Evolutionary conservation across 2,113 vertebrate species (phyloP), one percentile per base, ranked within the genome.

Genomic region (Tonatia bakeri): DNA sequence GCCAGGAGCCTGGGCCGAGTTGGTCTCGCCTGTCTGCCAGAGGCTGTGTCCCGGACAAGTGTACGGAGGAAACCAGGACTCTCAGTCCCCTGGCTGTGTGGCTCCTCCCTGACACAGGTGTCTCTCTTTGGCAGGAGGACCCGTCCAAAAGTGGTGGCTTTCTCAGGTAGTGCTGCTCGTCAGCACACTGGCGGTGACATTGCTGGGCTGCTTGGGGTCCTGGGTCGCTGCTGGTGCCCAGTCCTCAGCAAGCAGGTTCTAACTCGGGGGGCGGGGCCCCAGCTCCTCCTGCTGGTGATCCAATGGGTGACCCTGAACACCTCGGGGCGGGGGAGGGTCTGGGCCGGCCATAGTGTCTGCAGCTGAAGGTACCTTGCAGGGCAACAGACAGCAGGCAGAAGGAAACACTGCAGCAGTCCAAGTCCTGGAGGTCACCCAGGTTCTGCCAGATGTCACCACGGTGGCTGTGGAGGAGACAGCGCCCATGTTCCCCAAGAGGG

Each of bases 121-220:
- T 76, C 40, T 75, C 86, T 88, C 31, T 88, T 47, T 76, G 40
- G 24, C 70, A 88, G 54, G 15, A 33, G 9, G 19, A 45, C 1
- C 0, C 14, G 0, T 22, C 12, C 15, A 14, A 5, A 52, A 1
- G 67, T 20, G 11, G 43, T 3, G 33, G 7, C 7, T 3, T 10
- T 22, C 8, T 45, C 54, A 47, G 70, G 40, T 64, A n/a, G 4
- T 12, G 16, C 12, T 36, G 14, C 40, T 31, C n/a, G 31, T 47
- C 85, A 52, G 14, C 70, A 1, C 31, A 17, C 4, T 4, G 54
- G 28, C 2, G 70, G 70, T 8, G 40, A 59, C 15, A 28, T 40
- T 17, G 20, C 31, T 7, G 31, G 52, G 52, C 24, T 1, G 54
- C 20, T 4, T 26, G 40, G 69, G 7, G 52, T 31, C 85, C 52